Evolutionary conservation across 2,888 invertebrate genomes (phyloP).

Genomic region (Drepana falcataria): DNA sequence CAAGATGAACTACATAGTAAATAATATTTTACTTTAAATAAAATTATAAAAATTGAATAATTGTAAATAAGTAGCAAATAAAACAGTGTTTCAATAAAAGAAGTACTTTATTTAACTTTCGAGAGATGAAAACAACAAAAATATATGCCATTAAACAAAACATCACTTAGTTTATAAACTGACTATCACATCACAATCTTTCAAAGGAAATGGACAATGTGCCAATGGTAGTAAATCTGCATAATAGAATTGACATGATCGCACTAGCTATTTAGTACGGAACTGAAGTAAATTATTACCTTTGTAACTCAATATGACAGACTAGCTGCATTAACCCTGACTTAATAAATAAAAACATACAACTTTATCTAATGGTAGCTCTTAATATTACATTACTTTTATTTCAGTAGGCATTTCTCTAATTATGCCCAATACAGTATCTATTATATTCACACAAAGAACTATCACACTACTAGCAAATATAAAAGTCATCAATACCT

Average conservation of each 20-base stretch:
- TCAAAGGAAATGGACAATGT: conserved; percentile 53
- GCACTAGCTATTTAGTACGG: conserved; percentile 9
- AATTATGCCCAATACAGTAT: background rate
- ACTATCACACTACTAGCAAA: background rate
- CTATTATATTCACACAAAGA: background rate
- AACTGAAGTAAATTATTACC: background rate
- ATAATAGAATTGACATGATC: conserved; percentile 24
- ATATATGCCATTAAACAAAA: conserved; percentile 66
- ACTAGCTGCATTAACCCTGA: conserved; percentile 13
- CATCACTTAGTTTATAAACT: conserved; percentile 60
- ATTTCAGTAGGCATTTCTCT: background rate
- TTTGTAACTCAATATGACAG: conserved; percentile 3
- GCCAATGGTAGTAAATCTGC: conserved; percentile 17
- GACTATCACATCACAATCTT: conserved; percentile 71
- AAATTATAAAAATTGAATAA: conserved; percentile 11
- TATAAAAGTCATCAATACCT: background rate
- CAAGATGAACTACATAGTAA: conserved; percentile 47
- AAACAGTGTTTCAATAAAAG: conserved; percentile 51
- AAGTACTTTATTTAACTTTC: conserved; percentile 55
- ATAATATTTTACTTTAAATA: conserved; percentile 5
- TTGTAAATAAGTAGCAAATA: conserved; percentile 22
- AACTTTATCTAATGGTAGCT: background rate
- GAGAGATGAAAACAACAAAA: conserved; percentile 66
- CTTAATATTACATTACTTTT: background rate
- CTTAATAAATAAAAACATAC: conserved; percentile 5